Evolutionary conservation across 2,888 invertebrate species (phyloP).

Genomic region (Sminthurides aquaticus): DNA sequence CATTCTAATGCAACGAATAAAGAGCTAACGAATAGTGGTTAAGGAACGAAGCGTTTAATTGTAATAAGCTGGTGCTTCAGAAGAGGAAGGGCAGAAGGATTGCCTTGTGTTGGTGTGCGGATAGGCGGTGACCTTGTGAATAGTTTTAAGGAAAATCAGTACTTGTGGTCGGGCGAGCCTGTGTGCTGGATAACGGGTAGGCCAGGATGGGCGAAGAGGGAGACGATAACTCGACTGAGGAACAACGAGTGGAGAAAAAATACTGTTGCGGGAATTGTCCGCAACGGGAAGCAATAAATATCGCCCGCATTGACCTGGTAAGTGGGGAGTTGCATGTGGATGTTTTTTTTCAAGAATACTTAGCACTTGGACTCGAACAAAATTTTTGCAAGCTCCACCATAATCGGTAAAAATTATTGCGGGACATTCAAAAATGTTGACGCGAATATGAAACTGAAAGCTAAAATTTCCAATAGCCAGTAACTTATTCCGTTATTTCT

Average conservation of each 20-base stretch:
- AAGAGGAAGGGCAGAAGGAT: too few species aligned
- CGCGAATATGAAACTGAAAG: too few species aligned
- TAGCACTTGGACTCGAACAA: too few species aligned
- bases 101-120: not conserved
- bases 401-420: too few species aligned
- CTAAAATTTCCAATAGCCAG: too few species aligned
- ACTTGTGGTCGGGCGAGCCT: too few species aligned
- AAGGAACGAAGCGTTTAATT: not conserved
- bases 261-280: slow-evolving; percentile 23
- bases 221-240: slow-evolving; percentile 1
- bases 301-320: slow-evolving; percentile 15
- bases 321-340: not conserved
- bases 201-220: not conserved
- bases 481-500: too few species aligned
- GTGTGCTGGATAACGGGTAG: not conserved
- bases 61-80: too few species aligned
- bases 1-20: not conserved
- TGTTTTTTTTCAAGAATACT: too few species aligned
- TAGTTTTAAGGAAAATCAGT: not conserved
- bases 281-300: slow-evolving; percentile 16
- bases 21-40: not conserved
- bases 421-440: too few species aligned
- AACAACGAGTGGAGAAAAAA: slow-evolving; percentile 12
- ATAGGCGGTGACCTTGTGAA: not conserved
- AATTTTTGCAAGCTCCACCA: too few species aligned